Evolutionary conservation across 2,113 vertebrate species (phyloP).

Genomic region (Paralichthys olivaceus): DNA sequence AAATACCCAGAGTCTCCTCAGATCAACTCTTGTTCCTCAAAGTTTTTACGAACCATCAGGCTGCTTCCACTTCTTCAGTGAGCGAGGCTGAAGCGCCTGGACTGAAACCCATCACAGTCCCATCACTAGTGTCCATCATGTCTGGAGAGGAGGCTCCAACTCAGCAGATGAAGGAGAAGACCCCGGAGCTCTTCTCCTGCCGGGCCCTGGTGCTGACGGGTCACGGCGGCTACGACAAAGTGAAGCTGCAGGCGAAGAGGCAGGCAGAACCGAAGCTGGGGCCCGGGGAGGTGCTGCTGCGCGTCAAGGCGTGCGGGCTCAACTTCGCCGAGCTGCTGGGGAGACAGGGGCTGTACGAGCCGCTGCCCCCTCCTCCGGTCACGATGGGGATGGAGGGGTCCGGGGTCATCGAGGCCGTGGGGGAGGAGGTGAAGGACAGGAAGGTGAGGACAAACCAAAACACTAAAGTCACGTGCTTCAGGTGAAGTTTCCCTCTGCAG

Average conservation of each 20-base stretch:
- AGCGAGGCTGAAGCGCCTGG: not conserved
- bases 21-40: not conserved
- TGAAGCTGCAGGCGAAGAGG: slow-evolving; percentile 86
- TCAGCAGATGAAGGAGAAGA: slow-evolving; percentile 63
- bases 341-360: slow-evolving; percentile 88
- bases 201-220: slow-evolving; percentile 86
- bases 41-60: not conserved
- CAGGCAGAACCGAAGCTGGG: slow-evolving; percentile 66
- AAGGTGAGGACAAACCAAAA: slow-evolving; percentile 81
- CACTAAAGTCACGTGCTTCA: not conserved
- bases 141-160: slow-evolving; percentile 79
- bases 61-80: not conserved
- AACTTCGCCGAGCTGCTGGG: slow-evolving; percentile 91
- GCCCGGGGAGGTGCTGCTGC: slow-evolving; percentile 83
- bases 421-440: slow-evolving; percentile 85
- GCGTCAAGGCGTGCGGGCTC: slow-evolving; percentile 88
- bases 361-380: slow-evolving; percentile 84
- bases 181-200: slow-evolving; percentile 55
- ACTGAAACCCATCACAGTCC: not conserved
- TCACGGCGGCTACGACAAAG: slow-evolving; percentile 89
- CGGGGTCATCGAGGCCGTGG: slow-evolving; percentile 86
- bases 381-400: slow-evolving; percentile 88
- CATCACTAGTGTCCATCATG: slow-evolving; percentile 64
- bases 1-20: not conserved
- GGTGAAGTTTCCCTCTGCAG: not conserved